A percentile compares a stretch with the other conserved stretches of the same genome.
Evolutionary conservation across 30 jellyfish, hydroid and myxozoan species (phyloP).

Genomic region (Aurelia coerulea): DNA sequence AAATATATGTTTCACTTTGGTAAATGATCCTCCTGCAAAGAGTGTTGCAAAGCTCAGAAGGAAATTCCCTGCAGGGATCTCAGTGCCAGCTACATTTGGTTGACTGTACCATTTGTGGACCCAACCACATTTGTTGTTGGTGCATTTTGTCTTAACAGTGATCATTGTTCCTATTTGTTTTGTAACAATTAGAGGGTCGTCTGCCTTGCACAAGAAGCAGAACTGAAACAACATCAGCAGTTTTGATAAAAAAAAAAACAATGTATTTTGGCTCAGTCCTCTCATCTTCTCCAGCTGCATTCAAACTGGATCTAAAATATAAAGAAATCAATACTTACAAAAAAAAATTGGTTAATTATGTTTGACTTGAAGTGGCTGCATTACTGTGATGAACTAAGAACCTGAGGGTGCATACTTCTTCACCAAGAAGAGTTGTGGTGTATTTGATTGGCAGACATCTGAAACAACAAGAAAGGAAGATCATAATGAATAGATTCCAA

Average conservation of each 20-base stretch:
- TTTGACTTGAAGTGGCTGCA: too few species aligned
- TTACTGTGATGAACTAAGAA: too few species aligned
- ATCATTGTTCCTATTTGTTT: not conserved
- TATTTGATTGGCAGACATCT: too few species aligned
- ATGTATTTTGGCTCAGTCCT: not conserved
- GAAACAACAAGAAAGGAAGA: too few species aligned
- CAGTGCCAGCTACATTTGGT: not conserved
- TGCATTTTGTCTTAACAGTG: not conserved
- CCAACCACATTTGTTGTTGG: not conserved
- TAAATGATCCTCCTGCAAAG: not conserved
- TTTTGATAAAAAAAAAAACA: not conserved
- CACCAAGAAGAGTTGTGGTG: too few species aligned
- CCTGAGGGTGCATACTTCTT: too few species aligned
- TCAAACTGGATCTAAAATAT: too few species aligned
- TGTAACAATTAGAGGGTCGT: not conserved
- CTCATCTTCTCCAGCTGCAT: too few species aligned
- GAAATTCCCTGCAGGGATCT: not conserved
- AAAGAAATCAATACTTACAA: too few species aligned
- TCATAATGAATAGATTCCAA: too few species aligned
- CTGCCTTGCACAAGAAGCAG: not conserved
- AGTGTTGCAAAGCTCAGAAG: not conserved
- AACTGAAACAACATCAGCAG: not conserved
- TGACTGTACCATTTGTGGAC: not conserved
- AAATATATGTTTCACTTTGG: not conserved
- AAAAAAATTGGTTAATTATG: too few species aligned